These are phyloP conservation scores for Drosophila seguyi DNA, from an alignment of 1,140 invertebrate genomes.

Conservation along the genomic window DNA sequence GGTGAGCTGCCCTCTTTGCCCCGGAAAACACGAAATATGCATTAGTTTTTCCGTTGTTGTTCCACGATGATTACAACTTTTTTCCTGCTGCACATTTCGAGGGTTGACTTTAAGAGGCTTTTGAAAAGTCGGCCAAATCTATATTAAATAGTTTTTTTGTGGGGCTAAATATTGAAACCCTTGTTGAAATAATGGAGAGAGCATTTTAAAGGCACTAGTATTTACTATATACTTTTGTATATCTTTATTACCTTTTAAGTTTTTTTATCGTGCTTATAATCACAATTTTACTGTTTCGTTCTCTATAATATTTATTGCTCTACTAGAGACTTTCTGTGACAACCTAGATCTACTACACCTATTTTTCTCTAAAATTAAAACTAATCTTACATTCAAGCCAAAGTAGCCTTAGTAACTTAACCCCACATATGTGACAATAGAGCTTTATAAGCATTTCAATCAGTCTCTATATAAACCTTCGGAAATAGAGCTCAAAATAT, in stretches of 20 bases:
- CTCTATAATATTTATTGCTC: no score
- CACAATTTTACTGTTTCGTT: no score
- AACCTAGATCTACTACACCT: background rate
- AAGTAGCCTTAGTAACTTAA: background rate
- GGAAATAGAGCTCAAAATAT: background rate
- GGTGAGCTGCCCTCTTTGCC: conserved; percentile 42
- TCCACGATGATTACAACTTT: conserved; percentile 65
- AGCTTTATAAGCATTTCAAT: background rate
- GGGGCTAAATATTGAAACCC: conserved; percentile 14
- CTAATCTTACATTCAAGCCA: background rate
- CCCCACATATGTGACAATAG: background rate
- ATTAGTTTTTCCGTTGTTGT: conserved; percentile 71
- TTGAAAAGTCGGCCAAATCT: conserved; percentile 31
- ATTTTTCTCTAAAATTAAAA: background rate
- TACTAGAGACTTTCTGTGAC: no score
- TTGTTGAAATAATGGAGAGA: background rate
- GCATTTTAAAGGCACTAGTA: no score
- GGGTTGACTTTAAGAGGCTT: conserved; percentile 45
- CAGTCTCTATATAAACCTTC: background rate
- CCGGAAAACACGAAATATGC: conserved; percentile 71
- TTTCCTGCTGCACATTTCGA: conserved; percentile 33
- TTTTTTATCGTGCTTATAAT: no score
- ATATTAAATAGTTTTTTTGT: conserved; percentile 7
- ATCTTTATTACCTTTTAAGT: no score
- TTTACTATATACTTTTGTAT: no score